A percentile compares a stretch with the other conserved stretches of the same genome.
Conservation (phyloP, 2,888 invertebrate species). For the Agrilus biguttatus region DNA sequence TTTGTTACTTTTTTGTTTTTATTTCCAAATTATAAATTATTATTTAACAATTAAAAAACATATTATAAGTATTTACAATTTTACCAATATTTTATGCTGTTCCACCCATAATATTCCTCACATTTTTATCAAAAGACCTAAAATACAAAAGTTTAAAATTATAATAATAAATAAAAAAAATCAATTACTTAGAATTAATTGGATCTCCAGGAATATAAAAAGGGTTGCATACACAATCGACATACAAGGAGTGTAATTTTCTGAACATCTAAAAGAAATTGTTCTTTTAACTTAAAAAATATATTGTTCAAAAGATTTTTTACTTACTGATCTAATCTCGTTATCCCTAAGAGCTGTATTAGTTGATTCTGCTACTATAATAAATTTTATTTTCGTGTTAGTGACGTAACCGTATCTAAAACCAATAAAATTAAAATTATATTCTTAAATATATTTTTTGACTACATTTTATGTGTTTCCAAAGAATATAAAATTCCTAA, state of each 20-base stretch:
- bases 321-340: conserved; percentile 75
- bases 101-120: conserved; percentile 41
- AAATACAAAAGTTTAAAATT: conserved; percentile 13
- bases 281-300: conserved; percentile 5
- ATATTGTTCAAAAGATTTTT: conserved; percentile 13
- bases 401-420: conserved; percentile 89
- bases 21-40: too few relatives aligned
- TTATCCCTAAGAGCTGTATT: conserved; percentile 82
- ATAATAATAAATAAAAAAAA: conserved; percentile 1
- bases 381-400: conserved; percentile 91
- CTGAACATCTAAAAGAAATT: conserved; percentile 56
- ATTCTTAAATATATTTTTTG: conserved; percentile 14
- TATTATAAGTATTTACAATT: too few relatives aligned
- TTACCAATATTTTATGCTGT: conserved; percentile 8
- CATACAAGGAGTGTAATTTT: conserved; percentile 81
- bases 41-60: too few relatives aligned
- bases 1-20: too few relatives aligned
- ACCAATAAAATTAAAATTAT: conserved; percentile 15
- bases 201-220: conserved; percentile 90
- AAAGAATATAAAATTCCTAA: conserved; percentile 84
- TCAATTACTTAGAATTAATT: conserved; percentile 68
- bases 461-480: conserved; percentile 90
- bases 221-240: conserved; percentile 91
- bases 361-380: conserved; percentile 81
- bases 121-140: conserved; percentile 53